Percentiles rank a stretch among this genome's conserved stretches.
These are phyloP conservation scores for Petromus typicus DNA, from an alignment of 2,113 vertebrate genomes.

Conservation along the genomic window DNA sequence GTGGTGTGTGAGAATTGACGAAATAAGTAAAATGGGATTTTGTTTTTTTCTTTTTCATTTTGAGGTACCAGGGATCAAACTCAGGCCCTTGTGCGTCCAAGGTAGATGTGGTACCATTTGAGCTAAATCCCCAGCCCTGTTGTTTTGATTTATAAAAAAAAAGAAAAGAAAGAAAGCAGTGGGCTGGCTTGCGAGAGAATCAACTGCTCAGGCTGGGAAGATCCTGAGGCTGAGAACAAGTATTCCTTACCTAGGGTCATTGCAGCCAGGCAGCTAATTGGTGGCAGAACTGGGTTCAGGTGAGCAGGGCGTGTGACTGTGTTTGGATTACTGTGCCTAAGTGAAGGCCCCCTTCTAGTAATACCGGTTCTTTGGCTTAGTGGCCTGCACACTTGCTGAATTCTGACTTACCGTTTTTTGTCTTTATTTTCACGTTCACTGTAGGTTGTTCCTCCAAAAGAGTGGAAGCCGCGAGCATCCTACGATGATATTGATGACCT, in stretches of 20 bases:
- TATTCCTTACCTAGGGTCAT: not conserved
- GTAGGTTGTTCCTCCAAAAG: conserved; percentile 96
- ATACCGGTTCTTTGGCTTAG: not conserved
- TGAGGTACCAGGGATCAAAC: too few species aligned
- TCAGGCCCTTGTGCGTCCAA: too few species aligned
- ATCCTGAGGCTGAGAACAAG: not conserved
- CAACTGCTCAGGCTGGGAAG: not conserved
- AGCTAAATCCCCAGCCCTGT: too few species aligned
- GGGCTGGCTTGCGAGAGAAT: not conserved
- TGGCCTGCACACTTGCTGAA: not conserved
- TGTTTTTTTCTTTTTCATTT: too few species aligned
- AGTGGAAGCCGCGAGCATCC: conserved; percentile 94
- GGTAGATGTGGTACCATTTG: too few species aligned
- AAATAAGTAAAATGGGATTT: too few species aligned
- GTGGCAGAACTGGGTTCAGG: not conserved
- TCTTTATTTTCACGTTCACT: not conserved
- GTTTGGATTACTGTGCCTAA: not conserved
- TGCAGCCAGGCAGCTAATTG: not conserved
- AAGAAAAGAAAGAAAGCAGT: not conserved
- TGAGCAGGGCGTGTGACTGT: not conserved
- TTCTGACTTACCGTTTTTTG: not conserved
- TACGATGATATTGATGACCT: conserved; percentile 97
- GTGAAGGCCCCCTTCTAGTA: conserved; percentile 6
- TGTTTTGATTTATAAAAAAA: too few species aligned
- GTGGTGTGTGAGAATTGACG: too few species aligned